Conservation (phyloP, 2,797 vertebrate species). For the Galagoides demidoff region DNA sequence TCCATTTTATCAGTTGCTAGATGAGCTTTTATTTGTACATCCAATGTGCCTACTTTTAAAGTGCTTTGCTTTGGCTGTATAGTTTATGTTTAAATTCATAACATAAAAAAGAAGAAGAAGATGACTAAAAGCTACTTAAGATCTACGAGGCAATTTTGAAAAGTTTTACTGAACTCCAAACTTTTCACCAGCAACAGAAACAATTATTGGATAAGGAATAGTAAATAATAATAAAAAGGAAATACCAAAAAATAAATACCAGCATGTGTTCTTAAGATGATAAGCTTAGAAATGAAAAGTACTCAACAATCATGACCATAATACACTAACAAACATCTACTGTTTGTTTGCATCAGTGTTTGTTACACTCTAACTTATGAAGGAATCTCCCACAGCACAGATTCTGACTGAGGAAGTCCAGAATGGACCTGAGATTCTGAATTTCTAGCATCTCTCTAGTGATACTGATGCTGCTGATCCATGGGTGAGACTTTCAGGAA, state of each 20-base stretch:
- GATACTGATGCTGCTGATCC: not conserved
- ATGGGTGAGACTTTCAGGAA: not conserved
- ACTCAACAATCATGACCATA: not conserved
- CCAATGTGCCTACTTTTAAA: conserved; percentile 63
- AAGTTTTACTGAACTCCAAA: conserved; percentile 43
- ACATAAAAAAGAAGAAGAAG: conserved; percentile 28
- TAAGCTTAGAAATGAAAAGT: not conserved
- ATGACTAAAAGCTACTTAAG: conserved; percentile 54
- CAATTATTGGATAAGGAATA: not conserved
- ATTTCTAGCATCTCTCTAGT: not conserved
- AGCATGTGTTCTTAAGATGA: not conserved
- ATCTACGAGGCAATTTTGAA: conserved; percentile 39
- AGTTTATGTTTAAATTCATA: conserved; percentile 46
- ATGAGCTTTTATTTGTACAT: conserved; percentile 74
- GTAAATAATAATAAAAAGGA: not conserved
- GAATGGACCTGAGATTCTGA: not conserved
- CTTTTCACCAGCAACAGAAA: conserved; percentile 42
- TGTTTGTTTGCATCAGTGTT: not conserved
- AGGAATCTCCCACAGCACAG: not conserved
- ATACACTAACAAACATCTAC: not conserved
- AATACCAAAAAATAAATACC: not conserved
- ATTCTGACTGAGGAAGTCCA: not conserved
- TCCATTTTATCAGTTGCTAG: conserved; percentile 67
- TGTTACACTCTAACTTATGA: not conserved
- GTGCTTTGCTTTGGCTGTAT: conserved; percentile 38